Conservation (phyloP, 1,140 invertebrate species). For the Laupala kohalensis region DNA sequence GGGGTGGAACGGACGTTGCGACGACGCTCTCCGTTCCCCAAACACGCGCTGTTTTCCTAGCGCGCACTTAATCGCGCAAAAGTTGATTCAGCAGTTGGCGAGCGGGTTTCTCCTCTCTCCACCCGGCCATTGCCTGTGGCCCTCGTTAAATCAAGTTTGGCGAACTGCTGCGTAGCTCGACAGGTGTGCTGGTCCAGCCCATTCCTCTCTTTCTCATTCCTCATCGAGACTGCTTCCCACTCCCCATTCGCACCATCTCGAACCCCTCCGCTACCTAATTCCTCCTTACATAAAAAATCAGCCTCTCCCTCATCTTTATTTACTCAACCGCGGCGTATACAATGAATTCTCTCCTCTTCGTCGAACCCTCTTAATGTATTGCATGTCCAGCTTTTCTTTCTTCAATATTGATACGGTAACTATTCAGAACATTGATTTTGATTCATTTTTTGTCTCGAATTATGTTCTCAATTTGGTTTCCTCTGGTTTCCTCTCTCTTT, state of each 20-base stretch:
- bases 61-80: neutral
- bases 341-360: too few relatives aligned
- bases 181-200: neutral
- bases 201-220: neutral
- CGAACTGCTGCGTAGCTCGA: neutral
- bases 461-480: too few relatives aligned
- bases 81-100: neutral
- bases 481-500: too few relatives aligned
- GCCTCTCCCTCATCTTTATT: neutral
- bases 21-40: neutral
- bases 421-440: too few relatives aligned
- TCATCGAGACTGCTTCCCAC: neutral
- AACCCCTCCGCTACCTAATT: too few relatives aligned
- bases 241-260: too few relatives aligned
- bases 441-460: too few relatives aligned
- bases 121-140: neutral
- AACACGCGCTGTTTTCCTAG: neutral
- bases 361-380: too few relatives aligned
- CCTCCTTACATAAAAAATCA: too few relatives aligned
- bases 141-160: neutral
- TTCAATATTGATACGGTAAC: too few relatives aligned
- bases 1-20: neutral
- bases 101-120: neutral
- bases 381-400: too few relatives aligned
- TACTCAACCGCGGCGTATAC: too few relatives aligned